These are phyloP conservation scores for Craniophora ligustri DNA, from an alignment of 2,888 invertebrate species.

Conservation along the genomic window DNA sequence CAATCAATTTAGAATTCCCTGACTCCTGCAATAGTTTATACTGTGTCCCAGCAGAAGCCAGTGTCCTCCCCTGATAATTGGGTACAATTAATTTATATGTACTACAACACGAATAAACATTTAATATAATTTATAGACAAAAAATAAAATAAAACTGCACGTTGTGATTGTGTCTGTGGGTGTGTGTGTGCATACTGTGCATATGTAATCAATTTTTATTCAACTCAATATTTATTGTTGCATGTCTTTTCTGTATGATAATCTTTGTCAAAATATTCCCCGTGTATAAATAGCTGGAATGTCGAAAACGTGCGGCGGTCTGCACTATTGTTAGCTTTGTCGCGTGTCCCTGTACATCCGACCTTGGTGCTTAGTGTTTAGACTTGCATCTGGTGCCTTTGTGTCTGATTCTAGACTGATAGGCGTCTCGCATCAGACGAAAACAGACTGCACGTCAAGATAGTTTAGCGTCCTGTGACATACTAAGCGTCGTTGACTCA, in stretches of 20 bases:
- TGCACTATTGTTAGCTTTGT: constrained; percentile 66
- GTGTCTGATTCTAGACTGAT: constrained; percentile 5
- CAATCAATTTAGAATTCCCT: too few relatives aligned
- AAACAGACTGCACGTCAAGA: constrained; percentile 2
- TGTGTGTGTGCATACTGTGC: too few relatives aligned
- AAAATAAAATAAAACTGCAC: too few relatives aligned
- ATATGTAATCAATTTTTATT: too few relatives aligned
- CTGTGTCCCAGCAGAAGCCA: too few relatives aligned
- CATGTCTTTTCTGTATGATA: constrained; percentile 6
- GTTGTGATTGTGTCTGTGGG: too few relatives aligned
- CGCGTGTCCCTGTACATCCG: constrained; percentile 58
- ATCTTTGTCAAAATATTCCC: constrained; percentile 47
- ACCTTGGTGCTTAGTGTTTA: constrained; percentile 58
- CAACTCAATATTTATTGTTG: too few relatives aligned
- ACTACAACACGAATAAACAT: too few relatives aligned
- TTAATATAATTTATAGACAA: too few relatives aligned
- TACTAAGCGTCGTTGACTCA: neutral
- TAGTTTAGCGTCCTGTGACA: constrained; percentile 32
- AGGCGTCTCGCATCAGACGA: constrained; percentile 18
- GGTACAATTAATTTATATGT: too few relatives aligned
- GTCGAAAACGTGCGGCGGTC: constrained; percentile 54
- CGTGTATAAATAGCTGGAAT: constrained; percentile 52
- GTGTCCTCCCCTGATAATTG: too few relatives aligned
- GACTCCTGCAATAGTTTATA: too few relatives aligned
- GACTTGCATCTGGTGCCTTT: constrained; percentile 46